Evolutionary conservation across 1,140 invertebrate species (phyloP).

Genomic region (Subanguina moxae): DNA sequence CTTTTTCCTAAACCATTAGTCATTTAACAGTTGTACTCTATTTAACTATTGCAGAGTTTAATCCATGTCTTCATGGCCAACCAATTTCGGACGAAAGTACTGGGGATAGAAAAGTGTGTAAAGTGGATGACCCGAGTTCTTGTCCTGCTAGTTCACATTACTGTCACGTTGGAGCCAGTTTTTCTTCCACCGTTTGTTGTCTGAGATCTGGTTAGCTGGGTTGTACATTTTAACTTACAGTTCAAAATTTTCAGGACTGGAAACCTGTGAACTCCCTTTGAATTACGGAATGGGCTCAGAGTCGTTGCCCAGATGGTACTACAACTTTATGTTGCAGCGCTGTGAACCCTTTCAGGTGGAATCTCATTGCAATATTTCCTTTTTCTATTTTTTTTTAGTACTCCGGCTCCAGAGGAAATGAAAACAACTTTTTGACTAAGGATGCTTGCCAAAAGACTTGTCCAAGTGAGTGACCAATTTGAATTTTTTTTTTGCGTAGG

Average conservation of each 20-base stretch:
- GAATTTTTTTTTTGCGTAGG: too few species aligned
- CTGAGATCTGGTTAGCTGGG: conserved; percentile 29
- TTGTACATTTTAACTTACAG: background rate
- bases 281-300: conserved; percentile 46
- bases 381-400: background rate
- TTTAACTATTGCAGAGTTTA: conserved; percentile 16
- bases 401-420: conserved; percentile 63
- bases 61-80: conserved; percentile 53
- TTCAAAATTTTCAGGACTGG: conserved; percentile 18
- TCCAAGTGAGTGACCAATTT: conserved; percentile 32
- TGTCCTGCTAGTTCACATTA: conserved; percentile 44
- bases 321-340: conserved; percentile 33
- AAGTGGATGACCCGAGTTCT: conserved; percentile 41
- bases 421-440: conserved; percentile 77
- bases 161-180: conserved; percentile 49
- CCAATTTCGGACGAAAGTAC: conserved; percentile 35
- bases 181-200: conserved; percentile 51
- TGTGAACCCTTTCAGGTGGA: conserved; percentile 26
- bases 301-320: conserved; percentile 49
- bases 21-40: too few species aligned
- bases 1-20: too few species aligned
- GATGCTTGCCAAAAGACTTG: conserved; percentile 38
- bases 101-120: conserved; percentile 45
- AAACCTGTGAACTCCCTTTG: conserved; percentile 46
- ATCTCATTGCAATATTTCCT: too few species aligned